Conservation (phyloP, 2,113 vertebrate species). For the Crotalus viridis region DNA sequence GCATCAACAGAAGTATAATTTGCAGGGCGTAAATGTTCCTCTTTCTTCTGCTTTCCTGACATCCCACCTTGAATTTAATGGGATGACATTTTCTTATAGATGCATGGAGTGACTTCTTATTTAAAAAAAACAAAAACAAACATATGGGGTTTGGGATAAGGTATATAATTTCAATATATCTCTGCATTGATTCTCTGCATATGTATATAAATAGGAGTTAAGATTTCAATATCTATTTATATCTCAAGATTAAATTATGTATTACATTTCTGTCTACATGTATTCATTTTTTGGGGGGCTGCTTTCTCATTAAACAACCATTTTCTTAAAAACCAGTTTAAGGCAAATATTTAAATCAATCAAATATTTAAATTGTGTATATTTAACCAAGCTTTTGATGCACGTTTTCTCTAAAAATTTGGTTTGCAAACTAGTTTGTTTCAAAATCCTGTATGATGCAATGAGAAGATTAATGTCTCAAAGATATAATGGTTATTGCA, state of each 20-base stretch:
- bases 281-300: not conserved
- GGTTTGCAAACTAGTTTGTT: not conserved
- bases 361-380: not conserved
- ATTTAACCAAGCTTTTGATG: not conserved
- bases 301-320: not conserved
- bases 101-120: not conserved
- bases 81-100: not conserved
- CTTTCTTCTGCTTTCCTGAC: not conserved
- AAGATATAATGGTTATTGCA: not conserved
- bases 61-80: not conserved
- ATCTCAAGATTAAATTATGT: not conserved
- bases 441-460: not conserved
- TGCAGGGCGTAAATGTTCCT: not conserved
- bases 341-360: not conserved
- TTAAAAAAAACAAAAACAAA: not conserved
- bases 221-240: not conserved
- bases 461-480: not conserved
- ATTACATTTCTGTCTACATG: not conserved
- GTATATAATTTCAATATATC: not conserved
- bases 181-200: not conserved
- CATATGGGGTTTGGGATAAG: not conserved
- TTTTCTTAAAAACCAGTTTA: not conserved
- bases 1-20: not conserved
- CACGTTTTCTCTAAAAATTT: not conserved
- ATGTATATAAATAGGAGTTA: not conserved